Base-by-base conservation (phyloP, 2,113 vertebrate genomes). In the Zosterops japonicus region DNA sequence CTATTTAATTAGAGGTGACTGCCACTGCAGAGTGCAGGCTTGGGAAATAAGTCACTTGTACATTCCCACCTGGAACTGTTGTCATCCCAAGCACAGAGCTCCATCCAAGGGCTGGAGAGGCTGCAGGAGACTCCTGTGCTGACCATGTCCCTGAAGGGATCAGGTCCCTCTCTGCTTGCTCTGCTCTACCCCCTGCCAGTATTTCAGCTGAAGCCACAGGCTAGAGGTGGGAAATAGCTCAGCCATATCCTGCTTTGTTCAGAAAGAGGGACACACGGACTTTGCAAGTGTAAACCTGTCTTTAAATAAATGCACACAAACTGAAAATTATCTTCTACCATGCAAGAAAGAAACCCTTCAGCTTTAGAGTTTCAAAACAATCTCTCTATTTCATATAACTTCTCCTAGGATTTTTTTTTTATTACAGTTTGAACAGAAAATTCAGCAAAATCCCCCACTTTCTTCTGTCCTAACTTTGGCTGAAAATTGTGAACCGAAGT, bases 1-100 rank as follows among this genome's bases (percentile, higher is more conserved):
- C 22, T 55, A 3, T n/a, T 65, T 83, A 80, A 92, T 77, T 46
- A 41, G 71, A 77, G 85, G 76, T 55, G 60, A 88, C 71, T 89
- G 68, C 15, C 56, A 47, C 52, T 59, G 50, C 85, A 88, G 53
- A 2, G 0, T 2, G 9, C 35, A 46, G 52, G n/a, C 42, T 44
- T 59, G 35, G 36, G 46, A 23, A 71, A 44, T 0, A 31, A 76
- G 31, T 10, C 8, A 19, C 31, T 77, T 42, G 23, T 13, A 7
- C 22, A 55, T 55, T 86, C 42, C 83, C 75, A 83, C 88, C 79
- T 80, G 83, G 52, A 79, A 55, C 1, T 7, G 4, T 3, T 46
- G 18, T 9, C 68, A 61, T 12, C 14, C 71, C 46, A 39, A n/a
- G 21, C 21, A 12, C 1, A 6, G 47, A 75, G 6, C 42, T 74